Base-by-base conservation (phyloP, 30 jellyfish, hydroid and myxozoan species). In the Rhopilema esculentum region DNA sequence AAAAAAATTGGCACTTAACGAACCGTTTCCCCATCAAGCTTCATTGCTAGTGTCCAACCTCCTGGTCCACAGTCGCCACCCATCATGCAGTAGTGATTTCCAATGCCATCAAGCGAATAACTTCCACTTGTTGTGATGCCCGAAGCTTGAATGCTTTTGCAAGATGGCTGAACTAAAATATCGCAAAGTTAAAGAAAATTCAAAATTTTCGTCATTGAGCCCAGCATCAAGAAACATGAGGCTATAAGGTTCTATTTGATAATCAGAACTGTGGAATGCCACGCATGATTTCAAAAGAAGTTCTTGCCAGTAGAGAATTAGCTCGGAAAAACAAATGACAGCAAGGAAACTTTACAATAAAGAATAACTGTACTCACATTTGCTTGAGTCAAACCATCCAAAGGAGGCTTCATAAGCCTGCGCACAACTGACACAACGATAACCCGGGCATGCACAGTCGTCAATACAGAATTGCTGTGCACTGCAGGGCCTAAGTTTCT, bases 371-470 rank as follows among this genome's bases (percentile, higher is more conserved):
- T 51, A 67, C 78, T 67, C 32, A 67, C 78, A 8, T 16, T 8
- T 8, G 18, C 32, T 67, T 21, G 32, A 32, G 49, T 49, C 20
- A 64, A 17, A 64, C 74, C 74, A 64, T 26, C 74, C 74, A n/a
- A 17, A 67, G 49, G 40, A 67, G 22, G 28, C 7, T 19, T 8
- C 49, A 32, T 67, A 24, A 1, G 78, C 78, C 1, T 26, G 50
- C 32, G 20, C 78, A 18, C 49, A 67, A n/a, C 32, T 49, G 49
- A 26, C 78, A 32, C 78, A 67, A 18, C 78, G 78, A 26, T 67
- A 67, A n/a, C 78, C 78, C 40, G 78, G 78, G 32, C 78, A 67
- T 20, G 16, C 49, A 24, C 78, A 67, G 22, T 26, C 50, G 18
- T 67, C 78, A 6, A 67, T 18, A 49, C 78, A 67, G 24, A n/a